These are phyloP conservation scores for Abrostola tripartita DNA, from an alignment of 2,888 invertebrate species.

Conservation along the genomic window DNA sequence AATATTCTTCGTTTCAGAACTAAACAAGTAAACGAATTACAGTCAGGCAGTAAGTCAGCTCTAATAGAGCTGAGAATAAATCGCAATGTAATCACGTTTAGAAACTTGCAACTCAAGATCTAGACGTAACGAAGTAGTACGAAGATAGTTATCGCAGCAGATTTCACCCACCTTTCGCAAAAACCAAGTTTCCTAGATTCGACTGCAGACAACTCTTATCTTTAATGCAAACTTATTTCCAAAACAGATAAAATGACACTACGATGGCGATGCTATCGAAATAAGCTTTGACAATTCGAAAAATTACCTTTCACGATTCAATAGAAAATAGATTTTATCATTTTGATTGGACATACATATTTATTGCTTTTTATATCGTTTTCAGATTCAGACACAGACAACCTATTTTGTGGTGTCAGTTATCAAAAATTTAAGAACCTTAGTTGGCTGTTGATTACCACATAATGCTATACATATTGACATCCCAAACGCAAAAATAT, in stretches of 20 bases:
- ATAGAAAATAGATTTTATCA: too few species aligned
- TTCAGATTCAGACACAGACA: too few species aligned
- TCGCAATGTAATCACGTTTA: constrained; percentile 49
- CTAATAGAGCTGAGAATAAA: constrained; percentile 21
- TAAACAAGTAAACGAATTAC: background rate
- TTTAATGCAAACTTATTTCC: constrained; percentile 23
- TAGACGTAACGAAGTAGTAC: constrained; percentile 21
- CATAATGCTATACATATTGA: too few species aligned
- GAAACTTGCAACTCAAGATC: constrained; percentile 48
- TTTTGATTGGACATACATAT: too few species aligned
- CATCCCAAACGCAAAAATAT: too few species aligned
- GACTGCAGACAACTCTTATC: constrained; percentile 14
- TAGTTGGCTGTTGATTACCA: too few species aligned
- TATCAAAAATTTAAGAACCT: too few species aligned
- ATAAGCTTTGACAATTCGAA: constrained; percentile 15
- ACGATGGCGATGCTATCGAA: constrained; percentile 5
- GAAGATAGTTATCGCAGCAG: constrained; percentile 27
- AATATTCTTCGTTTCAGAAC: constrained; percentile 7
- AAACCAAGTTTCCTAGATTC: constrained; percentile 24
- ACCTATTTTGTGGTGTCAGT: too few species aligned
- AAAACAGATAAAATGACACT: constrained; percentile 1
- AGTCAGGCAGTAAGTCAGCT: too few species aligned
- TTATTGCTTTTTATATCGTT: too few species aligned
- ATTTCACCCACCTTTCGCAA: constrained; percentile 40
- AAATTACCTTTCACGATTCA: background rate